Conservation (phyloP, 2,113 vertebrate genomes). For the Zonotrichia leucophrys region DNA sequence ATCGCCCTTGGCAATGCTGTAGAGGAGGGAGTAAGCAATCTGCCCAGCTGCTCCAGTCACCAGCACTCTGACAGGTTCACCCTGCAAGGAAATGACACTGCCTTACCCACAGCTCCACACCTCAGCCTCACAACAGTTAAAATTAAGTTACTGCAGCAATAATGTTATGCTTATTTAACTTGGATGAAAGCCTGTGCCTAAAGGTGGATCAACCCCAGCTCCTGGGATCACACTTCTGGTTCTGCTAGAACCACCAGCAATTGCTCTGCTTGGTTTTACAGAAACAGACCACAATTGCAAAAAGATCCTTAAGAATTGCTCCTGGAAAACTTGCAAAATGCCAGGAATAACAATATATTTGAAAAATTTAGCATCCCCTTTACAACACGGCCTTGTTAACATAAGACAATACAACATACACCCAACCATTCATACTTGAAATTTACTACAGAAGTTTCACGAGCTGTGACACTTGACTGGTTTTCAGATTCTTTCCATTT, state of each 20-base stretch:
- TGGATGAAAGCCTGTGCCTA: background rate
- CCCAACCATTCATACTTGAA: background rate
- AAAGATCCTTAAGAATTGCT: background rate
- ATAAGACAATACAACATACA: background rate
- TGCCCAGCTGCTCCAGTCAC: slow-evolving; percentile 96
- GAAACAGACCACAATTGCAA: background rate
- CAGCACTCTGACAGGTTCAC: slow-evolving; percentile 88
- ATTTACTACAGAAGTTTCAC: background rate
- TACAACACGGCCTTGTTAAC: background rate
- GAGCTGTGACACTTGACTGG: background rate
- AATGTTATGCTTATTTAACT: background rate
- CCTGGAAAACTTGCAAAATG: background rate
- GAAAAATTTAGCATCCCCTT: background rate
- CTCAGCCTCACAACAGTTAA: background rate
- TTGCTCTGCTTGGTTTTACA: background rate
- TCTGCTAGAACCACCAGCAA: background rate
- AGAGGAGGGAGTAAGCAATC: slow-evolving; percentile 94
- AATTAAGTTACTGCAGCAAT: background rate
- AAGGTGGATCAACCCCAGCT: background rate
- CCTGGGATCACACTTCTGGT: background rate
- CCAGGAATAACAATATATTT: background rate
- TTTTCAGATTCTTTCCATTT: background rate
- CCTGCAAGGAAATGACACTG: slow-evolving; percentile 70
- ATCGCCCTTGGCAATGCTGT: slow-evolving; percentile 94
- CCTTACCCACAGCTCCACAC: background rate